phyloP scores from a whole-genome alignment of 2,888 invertebrate species.

The Strigamia maritima region DNA sequence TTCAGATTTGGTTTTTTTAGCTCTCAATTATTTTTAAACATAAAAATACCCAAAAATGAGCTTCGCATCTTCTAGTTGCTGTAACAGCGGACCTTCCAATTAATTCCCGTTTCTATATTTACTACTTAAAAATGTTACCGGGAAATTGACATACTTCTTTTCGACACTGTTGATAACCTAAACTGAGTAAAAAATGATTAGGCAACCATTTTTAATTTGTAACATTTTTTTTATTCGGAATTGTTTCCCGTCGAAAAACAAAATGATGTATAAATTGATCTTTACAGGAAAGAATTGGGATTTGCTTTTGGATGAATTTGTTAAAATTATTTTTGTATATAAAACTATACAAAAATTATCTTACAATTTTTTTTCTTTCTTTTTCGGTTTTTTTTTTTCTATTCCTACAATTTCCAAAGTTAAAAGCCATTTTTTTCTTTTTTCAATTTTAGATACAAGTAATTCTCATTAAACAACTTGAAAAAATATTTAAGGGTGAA shows the following conservation, averaged over 20 bases:
- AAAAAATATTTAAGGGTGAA: slow-evolving; percentile 1
- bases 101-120: too few species aligned
- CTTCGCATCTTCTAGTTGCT: too few species aligned
- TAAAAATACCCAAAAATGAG: too few species aligned
- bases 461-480: not conserved
- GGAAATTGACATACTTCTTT: too few species aligned
- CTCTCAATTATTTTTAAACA: too few species aligned
- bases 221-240: not conserved
- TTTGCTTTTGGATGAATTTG: not conserved
- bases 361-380: not conserved
- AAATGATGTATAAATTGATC: not conserved
- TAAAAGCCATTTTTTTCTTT: not conserved
- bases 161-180: too few species aligned
- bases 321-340: not conserved
- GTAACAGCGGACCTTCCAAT: too few species aligned
- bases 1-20: too few species aligned
- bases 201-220: too few species aligned
- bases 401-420: not conserved
- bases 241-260: not conserved
- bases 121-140: too few species aligned
- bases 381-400: not conserved
- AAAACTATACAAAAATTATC: not conserved
- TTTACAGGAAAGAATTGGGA: not conserved
- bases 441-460: not conserved
- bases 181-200: too few species aligned